Percentiles rank a stretch among this genome's conserved stretches.
Conservation (phyloP, 1,140 invertebrate species). For the Drosophila teissieri region DNA sequence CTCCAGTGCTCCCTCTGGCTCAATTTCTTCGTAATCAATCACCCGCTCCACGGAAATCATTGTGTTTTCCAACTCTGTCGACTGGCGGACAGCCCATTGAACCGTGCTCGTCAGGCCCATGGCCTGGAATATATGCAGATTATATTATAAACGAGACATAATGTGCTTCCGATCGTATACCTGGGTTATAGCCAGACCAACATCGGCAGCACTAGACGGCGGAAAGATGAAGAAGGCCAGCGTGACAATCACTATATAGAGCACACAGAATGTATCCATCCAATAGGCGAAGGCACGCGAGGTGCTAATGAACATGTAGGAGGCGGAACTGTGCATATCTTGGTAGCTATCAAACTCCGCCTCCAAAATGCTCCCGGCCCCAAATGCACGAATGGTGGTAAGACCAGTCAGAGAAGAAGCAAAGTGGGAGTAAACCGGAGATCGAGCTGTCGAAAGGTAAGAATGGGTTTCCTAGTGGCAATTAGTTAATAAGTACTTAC, state of each 20-base stretch:
- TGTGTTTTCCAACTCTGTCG: slow-evolving; percentile 92
- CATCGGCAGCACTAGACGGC: slow-evolving; percentile 88
- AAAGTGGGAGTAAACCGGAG: slow-evolving; percentile 94
- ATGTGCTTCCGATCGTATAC: slow-evolving; percentile 3
- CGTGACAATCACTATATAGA: slow-evolving; percentile 89
- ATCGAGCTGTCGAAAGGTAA: slow-evolving; percentile 86
- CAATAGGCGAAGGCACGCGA: slow-evolving; percentile 90
- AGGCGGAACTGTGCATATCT: slow-evolving; percentile 89
- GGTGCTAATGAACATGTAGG: slow-evolving; percentile 87
- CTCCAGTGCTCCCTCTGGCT: slow-evolving; percentile 89
- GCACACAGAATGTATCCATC: slow-evolving; percentile 90
- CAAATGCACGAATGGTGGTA: slow-evolving; percentile 94
- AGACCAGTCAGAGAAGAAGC: slow-evolving; percentile 95
- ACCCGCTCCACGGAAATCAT: slow-evolving; percentile 93
- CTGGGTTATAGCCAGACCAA: slow-evolving; percentile 92
- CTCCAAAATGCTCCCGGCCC: slow-evolving; percentile 90
- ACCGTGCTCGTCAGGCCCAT: slow-evolving; percentile 92
- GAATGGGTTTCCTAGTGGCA: neutral
- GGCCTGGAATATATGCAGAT: slow-evolving; percentile 76
- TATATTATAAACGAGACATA: too few relatives aligned
- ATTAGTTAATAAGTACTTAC: slow-evolving; percentile 86
- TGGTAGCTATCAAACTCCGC: slow-evolving; percentile 92
- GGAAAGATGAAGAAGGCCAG: slow-evolving; percentile 89
- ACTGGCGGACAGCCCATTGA: slow-evolving; percentile 93
- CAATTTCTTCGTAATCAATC: slow-evolving; percentile 89